These are phyloP conservation scores for Bembecia ichneumoniformis DNA, from an alignment of 2,888 invertebrate species.

Conservation along the genomic window DNA sequence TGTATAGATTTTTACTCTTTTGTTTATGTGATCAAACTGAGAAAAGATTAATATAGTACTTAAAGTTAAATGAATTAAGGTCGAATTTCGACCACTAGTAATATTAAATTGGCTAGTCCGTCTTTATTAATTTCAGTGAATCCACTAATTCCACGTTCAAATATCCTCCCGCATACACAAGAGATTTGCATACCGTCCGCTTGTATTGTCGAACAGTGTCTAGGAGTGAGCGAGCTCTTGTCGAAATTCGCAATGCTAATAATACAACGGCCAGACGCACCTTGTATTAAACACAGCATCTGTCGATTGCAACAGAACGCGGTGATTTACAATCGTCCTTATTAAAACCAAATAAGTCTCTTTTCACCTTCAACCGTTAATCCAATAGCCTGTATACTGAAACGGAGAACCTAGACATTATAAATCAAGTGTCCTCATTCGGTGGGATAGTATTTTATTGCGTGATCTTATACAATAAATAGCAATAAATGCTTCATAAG, in stretches of 20 bases:
- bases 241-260: conserved; percentile 65
- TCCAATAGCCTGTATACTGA: conserved; percentile 18
- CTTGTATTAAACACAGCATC: conserved; percentile 40
- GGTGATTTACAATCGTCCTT: conserved; percentile 31
- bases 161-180: conserved; percentile 32
- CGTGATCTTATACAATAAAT: conserved; percentile 14
- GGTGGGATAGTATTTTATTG: conserved; percentile 40
- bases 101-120: neutral
- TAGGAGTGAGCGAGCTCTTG: conserved; percentile 48
- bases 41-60: no score
- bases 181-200: conserved; percentile 53
- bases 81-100: neutral
- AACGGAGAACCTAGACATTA: conserved; percentile 34
- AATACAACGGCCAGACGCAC: conserved; percentile 61
- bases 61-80: neutral
- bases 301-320: conserved; percentile 26
- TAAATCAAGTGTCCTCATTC: conserved; percentile 36
- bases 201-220: conserved; percentile 48
- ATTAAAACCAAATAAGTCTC: conserved; percentile 24
- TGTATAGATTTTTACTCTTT: no score
- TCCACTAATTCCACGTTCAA: conserved; percentile 20
- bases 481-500: conserved; percentile 6
- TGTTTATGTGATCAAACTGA: no score
- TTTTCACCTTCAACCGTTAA: conserved; percentile 22
- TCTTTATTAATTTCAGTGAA: neutral